phyloP scores from a whole-genome alignment of 2,888 invertebrate species.

The Galeruca laticollis region DNA sequence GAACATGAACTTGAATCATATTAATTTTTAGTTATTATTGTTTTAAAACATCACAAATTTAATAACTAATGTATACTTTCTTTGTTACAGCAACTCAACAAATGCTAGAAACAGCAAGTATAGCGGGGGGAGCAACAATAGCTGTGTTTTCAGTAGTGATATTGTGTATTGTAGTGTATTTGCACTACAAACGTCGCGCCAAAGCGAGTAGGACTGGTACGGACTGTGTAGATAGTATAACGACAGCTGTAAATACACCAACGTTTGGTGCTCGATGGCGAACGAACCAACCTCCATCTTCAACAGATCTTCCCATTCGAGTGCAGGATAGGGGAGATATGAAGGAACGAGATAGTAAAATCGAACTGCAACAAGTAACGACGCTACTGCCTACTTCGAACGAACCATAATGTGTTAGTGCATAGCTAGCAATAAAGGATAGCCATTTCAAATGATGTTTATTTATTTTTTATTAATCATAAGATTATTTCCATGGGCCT shows the following conservation, averaged over 20 bases:
- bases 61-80: background rate
- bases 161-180: constrained; percentile 76
- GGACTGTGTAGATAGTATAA: constrained; percentile 63
- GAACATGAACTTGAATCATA: too few species aligned
- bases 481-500: background rate
- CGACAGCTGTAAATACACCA: constrained; percentile 54
- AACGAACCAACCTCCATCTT: constrained; percentile 51
- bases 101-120: constrained; percentile 89
- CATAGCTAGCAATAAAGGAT: constrained; percentile 50
- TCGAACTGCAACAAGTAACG: constrained; percentile 60
- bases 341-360: constrained; percentile 49
- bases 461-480: background rate
- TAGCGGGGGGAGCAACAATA: constrained; percentile 86
- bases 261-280: constrained; percentile 64
- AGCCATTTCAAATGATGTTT: background rate
- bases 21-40: too few species aligned
- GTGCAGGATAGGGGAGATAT: constrained; percentile 53
- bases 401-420: constrained; percentile 49
- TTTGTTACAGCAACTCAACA: constrained; percentile 77
- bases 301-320: constrained; percentile 48
- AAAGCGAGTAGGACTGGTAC: constrained; percentile 60
- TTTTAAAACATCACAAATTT: background rate
- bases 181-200: constrained; percentile 73
- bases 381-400: constrained; percentile 54
- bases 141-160: constrained; percentile 78